phyloP scores from a whole-genome alignment of 2,888 invertebrate species.

The Pammene fasciana region DNA sequence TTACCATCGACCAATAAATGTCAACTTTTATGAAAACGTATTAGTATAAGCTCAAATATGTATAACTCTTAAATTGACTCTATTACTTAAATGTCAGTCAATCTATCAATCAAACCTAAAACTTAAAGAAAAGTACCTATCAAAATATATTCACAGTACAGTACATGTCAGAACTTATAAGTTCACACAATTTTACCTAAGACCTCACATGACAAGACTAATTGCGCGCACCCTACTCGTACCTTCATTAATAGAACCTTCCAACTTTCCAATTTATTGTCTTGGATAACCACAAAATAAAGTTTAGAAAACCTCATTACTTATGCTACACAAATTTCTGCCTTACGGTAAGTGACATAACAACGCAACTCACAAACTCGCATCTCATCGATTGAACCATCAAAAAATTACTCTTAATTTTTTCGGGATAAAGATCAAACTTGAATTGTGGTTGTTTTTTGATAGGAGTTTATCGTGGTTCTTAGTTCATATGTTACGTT shows the following conservation, averaged over 20 bases:
- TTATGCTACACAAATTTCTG: conserved; percentile 44
- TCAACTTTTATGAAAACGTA: too few relatives aligned
- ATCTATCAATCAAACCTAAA: too few relatives aligned
- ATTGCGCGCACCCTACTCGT: conserved; percentile 25
- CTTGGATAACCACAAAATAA: conserved; percentile 62
- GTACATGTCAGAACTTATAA: too few relatives aligned
- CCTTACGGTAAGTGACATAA: conserved; percentile 47
- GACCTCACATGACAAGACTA: conserved; percentile 35
- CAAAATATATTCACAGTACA: too few relatives aligned
- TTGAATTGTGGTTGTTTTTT: background rate
- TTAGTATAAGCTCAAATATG: too few relatives aligned
- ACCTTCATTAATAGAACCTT: conserved; percentile 43
- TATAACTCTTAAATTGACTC: too few relatives aligned
- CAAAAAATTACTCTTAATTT: background rate
- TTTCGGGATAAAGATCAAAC: background rate
- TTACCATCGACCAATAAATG: too few relatives aligned
- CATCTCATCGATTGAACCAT: background rate
- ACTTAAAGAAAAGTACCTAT: too few relatives aligned
- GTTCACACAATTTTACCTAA: too few relatives aligned
- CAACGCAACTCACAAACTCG: conserved; percentile 1
- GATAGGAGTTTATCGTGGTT: background rate
- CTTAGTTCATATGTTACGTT: conserved; percentile 23
- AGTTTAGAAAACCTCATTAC: conserved; percentile 49
- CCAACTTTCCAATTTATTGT: conserved; percentile 69
- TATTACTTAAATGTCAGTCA: too few relatives aligned